Evolutionary conservation across 2,888 invertebrate genomes (phyloP).

Genomic region (Anoplius nigerrimus): DNA sequence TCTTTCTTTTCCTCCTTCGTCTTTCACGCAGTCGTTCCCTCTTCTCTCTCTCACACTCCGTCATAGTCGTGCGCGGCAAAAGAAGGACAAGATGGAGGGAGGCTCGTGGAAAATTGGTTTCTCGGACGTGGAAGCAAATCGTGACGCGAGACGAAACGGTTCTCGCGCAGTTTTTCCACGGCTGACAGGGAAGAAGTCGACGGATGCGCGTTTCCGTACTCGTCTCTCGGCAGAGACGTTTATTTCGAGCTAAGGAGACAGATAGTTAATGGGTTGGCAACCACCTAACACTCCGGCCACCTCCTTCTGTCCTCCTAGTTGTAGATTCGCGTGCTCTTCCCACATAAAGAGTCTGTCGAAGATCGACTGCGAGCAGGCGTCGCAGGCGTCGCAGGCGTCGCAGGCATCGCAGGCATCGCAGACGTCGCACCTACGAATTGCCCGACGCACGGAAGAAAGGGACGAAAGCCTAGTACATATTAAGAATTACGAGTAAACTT

Average conservation of each 20-base stretch:
- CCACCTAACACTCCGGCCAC: constrained; percentile 1
- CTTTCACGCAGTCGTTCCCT: too few species aligned
- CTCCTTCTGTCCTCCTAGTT: constrained; percentile 21
- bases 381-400: not conserved
- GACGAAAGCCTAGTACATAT: not conserved
- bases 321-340: not conserved
- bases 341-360: too few species aligned
- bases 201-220: constrained; percentile 8
- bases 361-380: not conserved
- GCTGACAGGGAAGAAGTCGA: constrained; percentile 8
- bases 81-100: constrained; percentile 42
- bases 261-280: constrained; percentile 1
- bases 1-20: constrained; percentile 23
- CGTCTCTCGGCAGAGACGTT: not conserved
- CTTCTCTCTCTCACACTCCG: too few species aligned
- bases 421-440: too few species aligned
- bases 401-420: not conserved
- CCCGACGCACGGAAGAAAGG: too few species aligned
- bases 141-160: constrained; percentile 37
- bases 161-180: constrained; percentile 38
- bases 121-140: constrained; percentile 50
- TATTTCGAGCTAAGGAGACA: not conserved
- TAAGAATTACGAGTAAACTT: too few species aligned
- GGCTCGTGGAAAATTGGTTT: constrained; percentile 53
- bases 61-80: constrained; percentile 25